These are phyloP conservation scores for Andrena dorsata DNA, from an alignment of 2,888 invertebrate genomes.

Conservation along the genomic window DNA sequence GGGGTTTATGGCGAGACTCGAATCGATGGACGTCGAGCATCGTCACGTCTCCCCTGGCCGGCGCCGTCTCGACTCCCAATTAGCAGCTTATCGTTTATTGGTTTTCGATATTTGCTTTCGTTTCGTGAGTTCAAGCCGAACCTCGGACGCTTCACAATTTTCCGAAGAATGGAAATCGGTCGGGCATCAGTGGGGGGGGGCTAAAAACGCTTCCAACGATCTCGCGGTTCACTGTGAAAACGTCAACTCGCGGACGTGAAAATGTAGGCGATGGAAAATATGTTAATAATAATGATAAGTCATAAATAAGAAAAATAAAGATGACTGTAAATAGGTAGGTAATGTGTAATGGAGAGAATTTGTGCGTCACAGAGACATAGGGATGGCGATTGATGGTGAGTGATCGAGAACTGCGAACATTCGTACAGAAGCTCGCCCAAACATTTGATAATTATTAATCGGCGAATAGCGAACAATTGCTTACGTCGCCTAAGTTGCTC, in stretches of 20 bases:
- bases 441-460: too few species aligned
- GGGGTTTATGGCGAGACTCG: slow-evolving; percentile 69
- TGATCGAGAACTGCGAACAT: too few species aligned
- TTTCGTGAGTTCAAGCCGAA: slow-evolving; percentile 58
- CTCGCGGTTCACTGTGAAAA: slow-evolving; percentile 34
- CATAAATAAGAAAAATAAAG: too few species aligned
- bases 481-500: too few species aligned
- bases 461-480: too few species aligned
- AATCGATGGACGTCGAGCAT: slow-evolving; percentile 68
- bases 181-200: slow-evolving; percentile 38
- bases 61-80: slow-evolving; percentile 82
- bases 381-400: too few species aligned
- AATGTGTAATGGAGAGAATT: too few species aligned
- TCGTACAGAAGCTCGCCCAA: too few species aligned
- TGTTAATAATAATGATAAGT: too few species aligned
- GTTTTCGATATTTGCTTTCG: slow-evolving; percentile 81
- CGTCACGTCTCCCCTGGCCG: slow-evolving; percentile 66
- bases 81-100: slow-evolving; percentile 83
- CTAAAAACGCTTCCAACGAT: slow-evolving; percentile 18
- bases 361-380: too few species aligned
- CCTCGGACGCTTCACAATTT: slow-evolving; percentile 57
- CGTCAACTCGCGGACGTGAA: background rate
- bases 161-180: slow-evolving; percentile 64
- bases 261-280: background rate
- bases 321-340: too few species aligned